Conservation (phyloP, 2,888 invertebrate species). For the Muschampia plurimacula region DNA sequence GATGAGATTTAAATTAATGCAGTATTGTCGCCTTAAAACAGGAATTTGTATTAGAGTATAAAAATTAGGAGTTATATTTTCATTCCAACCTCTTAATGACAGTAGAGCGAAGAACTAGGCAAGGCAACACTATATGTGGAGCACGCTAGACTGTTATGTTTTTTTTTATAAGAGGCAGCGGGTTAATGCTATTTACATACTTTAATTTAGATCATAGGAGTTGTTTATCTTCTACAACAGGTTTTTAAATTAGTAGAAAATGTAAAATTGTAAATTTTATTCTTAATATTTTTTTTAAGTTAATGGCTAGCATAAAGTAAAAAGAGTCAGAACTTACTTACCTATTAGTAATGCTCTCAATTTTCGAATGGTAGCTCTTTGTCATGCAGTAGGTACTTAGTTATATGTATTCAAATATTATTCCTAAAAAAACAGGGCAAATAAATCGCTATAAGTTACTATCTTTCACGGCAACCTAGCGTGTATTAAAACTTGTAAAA, state of each 20-base stretch:
- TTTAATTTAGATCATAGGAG: background rate
- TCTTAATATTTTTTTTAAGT: too few relatives aligned
- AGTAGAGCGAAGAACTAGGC: slow-evolving; percentile 1
- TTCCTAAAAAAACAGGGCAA: background rate
- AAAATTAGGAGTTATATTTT: background rate
- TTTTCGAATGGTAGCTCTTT: too few relatives aligned
- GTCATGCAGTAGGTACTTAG: too few relatives aligned
- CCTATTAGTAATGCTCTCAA: too few relatives aligned
- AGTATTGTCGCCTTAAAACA: background rate
- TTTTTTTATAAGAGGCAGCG: background rate
- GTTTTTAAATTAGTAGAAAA: too few relatives aligned
- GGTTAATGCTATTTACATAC: background rate
- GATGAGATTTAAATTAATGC: background rate
- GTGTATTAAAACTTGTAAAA: slow-evolving; percentile 71
- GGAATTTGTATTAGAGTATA: background rate
- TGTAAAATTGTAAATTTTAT: too few relatives aligned
- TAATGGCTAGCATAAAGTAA: too few relatives aligned
- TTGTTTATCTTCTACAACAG: background rate
- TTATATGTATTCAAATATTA: background rate
- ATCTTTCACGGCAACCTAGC: slow-evolving; percentile 48
- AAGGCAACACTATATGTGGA: background rate
- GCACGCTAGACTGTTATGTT: background rate
- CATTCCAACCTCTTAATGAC: background rate
- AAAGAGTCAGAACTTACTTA: too few relatives aligned
- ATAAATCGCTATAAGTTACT: slow-evolving; percentile 27